These are phyloP conservation scores for Cephalopterus ornatus DNA, from an alignment of 2,113 vertebrate genomes.

Conservation along the genomic window DNA sequence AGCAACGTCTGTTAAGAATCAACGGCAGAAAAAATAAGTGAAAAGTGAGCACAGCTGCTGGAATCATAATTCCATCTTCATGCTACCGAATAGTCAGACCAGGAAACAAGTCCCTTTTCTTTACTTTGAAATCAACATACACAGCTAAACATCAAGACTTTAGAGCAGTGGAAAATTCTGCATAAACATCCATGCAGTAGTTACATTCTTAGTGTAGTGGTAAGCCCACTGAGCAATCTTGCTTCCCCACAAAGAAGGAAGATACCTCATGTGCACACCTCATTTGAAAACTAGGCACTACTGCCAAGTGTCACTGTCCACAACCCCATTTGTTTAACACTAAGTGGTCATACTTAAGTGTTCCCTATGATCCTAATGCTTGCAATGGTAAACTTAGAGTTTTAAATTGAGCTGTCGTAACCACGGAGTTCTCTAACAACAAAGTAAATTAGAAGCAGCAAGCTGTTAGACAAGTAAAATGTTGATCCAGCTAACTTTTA, in stretches of 20 bases:
- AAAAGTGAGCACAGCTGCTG: neutral
- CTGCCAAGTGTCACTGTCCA: neutral
- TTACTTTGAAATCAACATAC: neutral
- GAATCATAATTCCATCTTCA: neutral
- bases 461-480: neutral
- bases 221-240: neutral
- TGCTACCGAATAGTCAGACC: neutral
- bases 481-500: slow-evolving; percentile 54
- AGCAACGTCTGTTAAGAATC: neutral
- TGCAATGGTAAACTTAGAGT: slow-evolving; percentile 43
- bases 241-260: neutral
- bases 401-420: slow-evolving; percentile 33
- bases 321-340: neutral
- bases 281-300: neutral
- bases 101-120: neutral
- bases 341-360: neutral
- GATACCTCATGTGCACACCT: neutral
- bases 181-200: neutral
- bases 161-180: neutral
- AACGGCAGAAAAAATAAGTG: neutral
- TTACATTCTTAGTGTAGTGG: fast-evolving
- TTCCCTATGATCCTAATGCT: neutral
- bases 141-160: neutral
- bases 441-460: slow-evolving; percentile 13
- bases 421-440: neutral